Conservation (phyloP, 2,113 vertebrate genomes). For the Centrocercus urophasianus region DNA sequence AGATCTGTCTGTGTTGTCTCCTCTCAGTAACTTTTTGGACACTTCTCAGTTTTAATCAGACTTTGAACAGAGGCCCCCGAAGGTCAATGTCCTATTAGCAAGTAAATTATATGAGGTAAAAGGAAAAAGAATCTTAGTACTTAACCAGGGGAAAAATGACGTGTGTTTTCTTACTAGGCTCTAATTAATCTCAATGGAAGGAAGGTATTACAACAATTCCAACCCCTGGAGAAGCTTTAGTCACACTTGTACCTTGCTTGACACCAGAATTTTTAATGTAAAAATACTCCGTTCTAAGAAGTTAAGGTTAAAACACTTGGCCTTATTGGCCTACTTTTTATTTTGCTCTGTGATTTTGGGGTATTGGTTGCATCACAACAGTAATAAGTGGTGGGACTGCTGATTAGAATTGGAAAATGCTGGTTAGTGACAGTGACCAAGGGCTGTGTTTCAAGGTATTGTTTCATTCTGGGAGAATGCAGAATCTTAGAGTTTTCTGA, state of each 20-base stretch:
- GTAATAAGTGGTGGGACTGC: background rate
- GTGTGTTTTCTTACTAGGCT: background rate
- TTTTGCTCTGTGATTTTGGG: background rate
- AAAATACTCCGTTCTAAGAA: background rate
- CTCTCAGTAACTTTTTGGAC: background rate
- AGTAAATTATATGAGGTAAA: background rate
- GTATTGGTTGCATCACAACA: background rate
- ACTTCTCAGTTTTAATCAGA: background rate
- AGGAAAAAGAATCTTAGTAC: background rate
- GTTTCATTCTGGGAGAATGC: background rate
- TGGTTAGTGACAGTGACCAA: background rate
- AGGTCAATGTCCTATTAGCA: background rate
- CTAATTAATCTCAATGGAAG: background rate
- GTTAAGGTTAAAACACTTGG: background rate
- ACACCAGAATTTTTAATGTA: background rate
- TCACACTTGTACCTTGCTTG: background rate
- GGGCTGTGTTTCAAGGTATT: background rate
- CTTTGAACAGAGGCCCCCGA: background rate
- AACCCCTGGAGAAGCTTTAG: background rate
- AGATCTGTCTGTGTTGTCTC: background rate
- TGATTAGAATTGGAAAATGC: background rate
- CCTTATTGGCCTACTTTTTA: background rate
- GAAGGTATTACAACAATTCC: background rate
- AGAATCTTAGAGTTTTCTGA: background rate
- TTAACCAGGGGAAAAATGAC: background rate